phyloP scores from a whole-genome alignment of 1,140 invertebrate species.

The Zaprionus africanus region DNA sequence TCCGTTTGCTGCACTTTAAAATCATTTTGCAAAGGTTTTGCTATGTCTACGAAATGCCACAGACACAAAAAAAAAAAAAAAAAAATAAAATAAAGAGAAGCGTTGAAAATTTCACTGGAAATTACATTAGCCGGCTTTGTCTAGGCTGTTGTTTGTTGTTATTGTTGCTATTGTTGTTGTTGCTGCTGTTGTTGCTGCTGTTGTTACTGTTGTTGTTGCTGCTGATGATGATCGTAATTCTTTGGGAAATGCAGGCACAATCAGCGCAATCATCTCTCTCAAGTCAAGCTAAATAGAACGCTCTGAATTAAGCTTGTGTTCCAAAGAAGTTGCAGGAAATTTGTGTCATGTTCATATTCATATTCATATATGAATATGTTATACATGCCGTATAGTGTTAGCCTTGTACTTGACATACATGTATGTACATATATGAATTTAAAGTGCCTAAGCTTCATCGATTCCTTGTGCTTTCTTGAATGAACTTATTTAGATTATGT shows the following conservation, averaged over 20 bases:
- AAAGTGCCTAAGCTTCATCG: too few relatives aligned
- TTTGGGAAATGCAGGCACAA: conserved; percentile 46
- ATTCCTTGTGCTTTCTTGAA: too few relatives aligned
- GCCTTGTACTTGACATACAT: background rate
- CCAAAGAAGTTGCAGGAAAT: background rate
- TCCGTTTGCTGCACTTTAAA: conserved; percentile 69
- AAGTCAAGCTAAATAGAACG: conserved; percentile 22
- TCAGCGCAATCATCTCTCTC: conserved; percentile 20
- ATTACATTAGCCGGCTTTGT: conserved; percentile 63
- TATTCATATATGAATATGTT: background rate
- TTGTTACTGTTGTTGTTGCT: conserved; percentile 23
- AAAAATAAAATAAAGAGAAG: conserved; percentile 45
- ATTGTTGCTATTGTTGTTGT: conserved; percentile 19
- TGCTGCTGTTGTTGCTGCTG: conserved; percentile 22
- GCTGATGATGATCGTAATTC: conserved; percentile 47
- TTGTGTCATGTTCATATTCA: background rate
- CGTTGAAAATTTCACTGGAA: conserved; percentile 76
- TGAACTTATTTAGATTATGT: too few relatives aligned
- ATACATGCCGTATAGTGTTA: background rate
- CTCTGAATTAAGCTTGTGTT: background rate
- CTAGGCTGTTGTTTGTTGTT: conserved; percentile 17
- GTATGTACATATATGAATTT: background rate
- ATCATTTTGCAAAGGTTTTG: conserved; percentile 70
- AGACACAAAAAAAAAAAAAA: conserved; percentile 6
- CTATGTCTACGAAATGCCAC: conserved; percentile 35